Percentiles rank a stretch among this genome's conserved stretches.
Conservation (phyloP, 2,888 invertebrate species). For the Oscheius myriophilus region DNA sequence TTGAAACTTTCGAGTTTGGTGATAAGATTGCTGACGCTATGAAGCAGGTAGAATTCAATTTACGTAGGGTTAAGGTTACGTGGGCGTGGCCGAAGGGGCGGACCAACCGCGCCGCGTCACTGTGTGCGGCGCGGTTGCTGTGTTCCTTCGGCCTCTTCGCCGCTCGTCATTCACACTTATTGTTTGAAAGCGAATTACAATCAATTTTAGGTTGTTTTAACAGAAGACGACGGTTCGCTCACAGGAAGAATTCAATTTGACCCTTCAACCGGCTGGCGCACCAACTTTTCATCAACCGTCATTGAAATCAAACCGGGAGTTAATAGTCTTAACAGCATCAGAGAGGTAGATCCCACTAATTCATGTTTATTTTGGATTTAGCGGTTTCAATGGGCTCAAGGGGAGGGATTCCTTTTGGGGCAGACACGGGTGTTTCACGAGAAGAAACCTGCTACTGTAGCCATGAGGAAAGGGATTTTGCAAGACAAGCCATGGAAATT, state of each 20-base stretch:
- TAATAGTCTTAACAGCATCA: conserved; percentile 65
- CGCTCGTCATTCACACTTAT: no score
- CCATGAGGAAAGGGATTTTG: conserved; percentile 45
- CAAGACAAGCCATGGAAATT: conserved; percentile 54
- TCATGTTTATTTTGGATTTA: conserved; percentile 12
- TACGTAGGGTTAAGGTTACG: neutral
- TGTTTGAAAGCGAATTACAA: neutral
- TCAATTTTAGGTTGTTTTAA: conserved; percentile 55
- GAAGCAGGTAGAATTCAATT: conserved; percentile 32
- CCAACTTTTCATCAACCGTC: conserved; percentile 65
- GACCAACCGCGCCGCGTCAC: no score
- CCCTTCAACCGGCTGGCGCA: conserved; percentile 54
- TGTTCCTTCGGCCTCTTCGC: no score
- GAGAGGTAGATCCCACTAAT: conserved; percentile 51
- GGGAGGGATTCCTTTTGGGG: conserved; percentile 46
- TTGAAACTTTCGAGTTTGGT: conserved; percentile 55
- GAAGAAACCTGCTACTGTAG: conserved; percentile 42
- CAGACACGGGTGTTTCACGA: conserved; percentile 40
- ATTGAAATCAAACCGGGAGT: conserved; percentile 67
- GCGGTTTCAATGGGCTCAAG: conserved; percentile 51
- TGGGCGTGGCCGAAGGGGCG: no score
- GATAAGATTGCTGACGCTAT: conserved; percentile 49
- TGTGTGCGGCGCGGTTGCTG: no score
- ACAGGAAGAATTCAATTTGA: conserved; percentile 69
- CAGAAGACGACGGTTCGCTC: conserved; percentile 59